Percentiles rank a stretch among this genome's conserved stretches.
These are phyloP conservation scores for Aplocera efformata DNA, from an alignment of 2,888 invertebrate species.

Conservation along the genomic window DNA sequence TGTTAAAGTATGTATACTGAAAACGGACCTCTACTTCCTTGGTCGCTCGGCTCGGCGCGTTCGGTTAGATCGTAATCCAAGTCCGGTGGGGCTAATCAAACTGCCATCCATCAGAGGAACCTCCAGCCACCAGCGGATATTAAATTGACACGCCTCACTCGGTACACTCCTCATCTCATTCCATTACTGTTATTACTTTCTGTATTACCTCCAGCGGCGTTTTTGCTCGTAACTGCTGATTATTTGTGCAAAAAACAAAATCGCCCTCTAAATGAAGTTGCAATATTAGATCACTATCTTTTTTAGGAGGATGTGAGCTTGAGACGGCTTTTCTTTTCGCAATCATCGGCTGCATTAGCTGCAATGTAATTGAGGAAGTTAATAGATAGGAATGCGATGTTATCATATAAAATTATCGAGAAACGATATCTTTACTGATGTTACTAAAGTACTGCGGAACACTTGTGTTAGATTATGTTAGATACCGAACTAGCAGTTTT, in stretches of 20 bases:
- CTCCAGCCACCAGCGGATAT: slow-evolving; percentile 63
- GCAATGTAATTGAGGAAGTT: slow-evolving; percentile 40
- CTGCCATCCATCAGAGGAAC: slow-evolving; percentile 59
- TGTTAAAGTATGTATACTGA: no score
- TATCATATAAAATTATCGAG: slow-evolving; percentile 40
- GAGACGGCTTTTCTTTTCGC: slow-evolving; percentile 20
- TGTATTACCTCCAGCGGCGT: slow-evolving; percentile 33
- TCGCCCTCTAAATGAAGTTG: slow-evolving; percentile 17
- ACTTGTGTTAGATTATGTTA: slow-evolving; percentile 15
- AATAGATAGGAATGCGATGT: slow-evolving; percentile 32
- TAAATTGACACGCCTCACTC: slow-evolving; percentile 70
- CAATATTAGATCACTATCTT: slow-evolving; percentile 21
- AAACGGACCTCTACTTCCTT: slow-evolving; percentile 37
- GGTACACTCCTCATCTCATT: slow-evolving; percentile 54
- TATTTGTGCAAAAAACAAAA: slow-evolving; percentile 32
- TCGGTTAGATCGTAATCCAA: slow-evolving; percentile 44
- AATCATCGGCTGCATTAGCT: slow-evolving; percentile 18
- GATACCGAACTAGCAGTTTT: slow-evolving; percentile 11
- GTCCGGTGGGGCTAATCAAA: slow-evolving; percentile 61
- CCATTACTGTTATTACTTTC: slow-evolving; percentile 52
- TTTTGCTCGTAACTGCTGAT: slow-evolving; percentile 27
- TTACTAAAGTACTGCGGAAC: slow-evolving; percentile 16
- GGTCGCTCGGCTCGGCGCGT: slow-evolving; percentile 34
- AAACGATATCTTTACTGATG: slow-evolving; percentile 27
- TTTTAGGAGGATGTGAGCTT: slow-evolving; percentile 10